Conservation (phyloP, 2,797 vertebrate species). For the Neosilurus mollespiculum region DNA sequence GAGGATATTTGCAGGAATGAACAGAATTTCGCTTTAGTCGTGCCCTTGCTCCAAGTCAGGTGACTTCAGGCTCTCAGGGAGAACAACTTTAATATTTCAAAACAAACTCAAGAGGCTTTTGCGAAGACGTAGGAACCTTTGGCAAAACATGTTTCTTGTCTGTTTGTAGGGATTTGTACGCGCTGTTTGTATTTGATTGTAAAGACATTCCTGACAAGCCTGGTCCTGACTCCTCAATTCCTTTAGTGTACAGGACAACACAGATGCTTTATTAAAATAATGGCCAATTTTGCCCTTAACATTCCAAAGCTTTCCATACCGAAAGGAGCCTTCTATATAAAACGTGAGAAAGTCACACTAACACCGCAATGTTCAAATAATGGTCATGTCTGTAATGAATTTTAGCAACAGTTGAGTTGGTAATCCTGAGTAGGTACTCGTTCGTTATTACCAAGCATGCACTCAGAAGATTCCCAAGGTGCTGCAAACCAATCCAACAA, state of each 20-base stretch:
- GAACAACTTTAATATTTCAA: slow-evolving; percentile 21
- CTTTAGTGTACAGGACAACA: slow-evolving; percentile 18
- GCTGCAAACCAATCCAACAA: not conserved
- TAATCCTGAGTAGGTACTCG: not conserved
- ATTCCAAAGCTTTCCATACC: not conserved
- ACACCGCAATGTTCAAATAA: not conserved
- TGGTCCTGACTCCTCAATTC: slow-evolving; percentile 57
- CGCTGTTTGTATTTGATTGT: slow-evolving; percentile 39
- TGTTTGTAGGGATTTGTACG: slow-evolving; percentile 24
- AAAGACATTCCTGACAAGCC: slow-evolving; percentile 62
- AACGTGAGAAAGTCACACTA: not conserved
- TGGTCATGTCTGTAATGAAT: not conserved
- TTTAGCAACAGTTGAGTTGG: not conserved
- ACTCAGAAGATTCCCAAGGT: not conserved
- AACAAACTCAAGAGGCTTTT: not conserved
- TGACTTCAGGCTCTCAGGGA: slow-evolving; percentile 51
- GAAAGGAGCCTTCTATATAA: not conserved
- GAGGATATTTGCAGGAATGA: slow-evolving; percentile 60
- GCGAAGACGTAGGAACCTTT: not conserved
- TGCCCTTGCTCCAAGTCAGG: slow-evolving; percentile 54
- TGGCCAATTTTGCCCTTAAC: not conserved
- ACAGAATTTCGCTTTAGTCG: slow-evolving; percentile 58
- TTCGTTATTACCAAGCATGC: too few species aligned
- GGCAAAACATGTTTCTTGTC: not conserved
- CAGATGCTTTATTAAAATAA: slow-evolving; percentile 19